Conservation (phyloP, 2,113 vertebrate genomes). For the Acinonyx jubatus region DNA sequence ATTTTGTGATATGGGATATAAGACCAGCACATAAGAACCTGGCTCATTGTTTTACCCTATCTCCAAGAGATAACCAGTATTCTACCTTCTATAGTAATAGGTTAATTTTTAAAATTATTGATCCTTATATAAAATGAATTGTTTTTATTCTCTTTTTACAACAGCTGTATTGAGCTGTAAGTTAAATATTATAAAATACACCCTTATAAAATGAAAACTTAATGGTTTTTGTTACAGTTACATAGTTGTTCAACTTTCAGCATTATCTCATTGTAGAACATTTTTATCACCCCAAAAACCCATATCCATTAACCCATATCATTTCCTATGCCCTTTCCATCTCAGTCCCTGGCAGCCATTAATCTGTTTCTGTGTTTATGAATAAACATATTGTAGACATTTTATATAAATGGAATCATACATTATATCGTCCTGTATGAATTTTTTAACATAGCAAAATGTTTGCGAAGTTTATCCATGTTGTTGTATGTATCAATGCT, state of each 20-base stretch:
- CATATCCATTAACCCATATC: neutral
- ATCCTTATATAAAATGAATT: neutral
- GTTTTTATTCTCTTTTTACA: neutral
- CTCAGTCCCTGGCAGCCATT: neutral
- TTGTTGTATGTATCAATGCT: neutral
- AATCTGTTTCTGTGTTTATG: neutral
- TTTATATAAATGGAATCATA: neutral
- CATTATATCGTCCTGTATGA: neutral
- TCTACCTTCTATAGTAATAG: neutral
- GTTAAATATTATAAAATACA: neutral
- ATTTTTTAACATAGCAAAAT: neutral
- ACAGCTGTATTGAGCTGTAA: neutral
- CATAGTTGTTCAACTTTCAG: neutral
- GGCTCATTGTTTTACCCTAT: neutral
- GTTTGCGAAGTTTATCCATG: neutral
- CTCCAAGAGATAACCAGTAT: neutral
- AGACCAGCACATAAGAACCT: neutral
- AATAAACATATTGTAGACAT: neutral
- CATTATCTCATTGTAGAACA: neutral
- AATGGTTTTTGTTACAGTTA: neutral
- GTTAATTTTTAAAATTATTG: neutral
- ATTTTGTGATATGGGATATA: neutral
- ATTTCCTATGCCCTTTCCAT: neutral
- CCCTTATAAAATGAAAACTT: neutral
- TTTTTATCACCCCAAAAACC: neutral